Conservation (phyloP, 2,888 invertebrate species). For the Ptychoptera albimana region DNA sequence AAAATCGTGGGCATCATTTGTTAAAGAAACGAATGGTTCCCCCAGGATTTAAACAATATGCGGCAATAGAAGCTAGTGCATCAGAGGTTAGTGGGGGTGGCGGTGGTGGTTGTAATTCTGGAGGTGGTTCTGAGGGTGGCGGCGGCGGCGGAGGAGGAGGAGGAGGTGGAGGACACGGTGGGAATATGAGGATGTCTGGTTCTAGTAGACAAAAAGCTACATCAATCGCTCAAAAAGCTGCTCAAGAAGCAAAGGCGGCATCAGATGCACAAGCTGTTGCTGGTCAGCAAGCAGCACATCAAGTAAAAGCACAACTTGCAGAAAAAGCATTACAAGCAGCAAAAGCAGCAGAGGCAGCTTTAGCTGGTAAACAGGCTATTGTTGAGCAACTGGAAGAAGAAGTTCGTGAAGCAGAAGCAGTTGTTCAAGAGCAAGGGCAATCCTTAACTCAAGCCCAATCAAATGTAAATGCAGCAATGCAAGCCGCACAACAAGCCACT, state of each 20-base stretch:
- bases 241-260: constrained; percentile 56
- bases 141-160: too few species aligned
- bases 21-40: constrained; percentile 9
- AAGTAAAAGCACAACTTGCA: constrained; percentile 53
- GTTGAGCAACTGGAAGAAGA: constrained; percentile 52
- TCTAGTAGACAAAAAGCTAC: constrained; percentile 34
- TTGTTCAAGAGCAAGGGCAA: constrained; percentile 42
- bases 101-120: too few species aligned
- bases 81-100: constrained; percentile 3
- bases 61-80: constrained; percentile 1
- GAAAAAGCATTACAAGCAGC: constrained; percentile 56
- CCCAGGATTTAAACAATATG: constrained; percentile 3
- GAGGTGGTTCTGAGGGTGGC: too few species aligned
- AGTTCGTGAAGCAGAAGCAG: constrained; percentile 47
- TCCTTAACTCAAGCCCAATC: constrained; percentile 44
- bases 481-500: constrained; percentile 44
- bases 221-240: constrained; percentile 55
- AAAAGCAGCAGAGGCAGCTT: constrained; percentile 51
- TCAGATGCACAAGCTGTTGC: constrained; percentile 55
- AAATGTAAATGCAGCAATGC: constrained; percentile 44
- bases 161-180: too few species aligned
- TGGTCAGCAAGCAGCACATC: constrained; percentile 50
- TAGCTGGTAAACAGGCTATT: constrained; percentile 51
- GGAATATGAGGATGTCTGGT: background rate
- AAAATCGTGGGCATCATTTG: background rate